Base-by-base conservation (phyloP, 2,888 invertebrate species). In the Drosophila longiperda region DNA sequence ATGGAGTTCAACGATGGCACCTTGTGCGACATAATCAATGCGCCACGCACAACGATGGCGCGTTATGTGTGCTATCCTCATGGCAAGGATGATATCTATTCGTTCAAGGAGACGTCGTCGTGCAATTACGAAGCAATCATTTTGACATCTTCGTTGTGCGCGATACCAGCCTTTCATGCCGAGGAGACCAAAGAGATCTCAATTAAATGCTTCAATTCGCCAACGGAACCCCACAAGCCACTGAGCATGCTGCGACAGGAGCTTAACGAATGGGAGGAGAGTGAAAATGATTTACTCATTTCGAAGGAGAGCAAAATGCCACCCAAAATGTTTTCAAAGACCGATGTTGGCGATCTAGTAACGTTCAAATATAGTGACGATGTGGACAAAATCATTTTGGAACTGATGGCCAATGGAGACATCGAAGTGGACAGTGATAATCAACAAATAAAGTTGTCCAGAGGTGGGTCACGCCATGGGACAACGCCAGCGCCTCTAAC, bases 41-140 rank as follows among this genome's bases (percentile, higher is more conserved):
- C 96, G 84, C 97, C 97, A 0, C 95, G 99, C 20, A 93, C 95
- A 26, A 97, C 98, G 0, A 95, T 95, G 89, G 95, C 99, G 3
- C 94, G 96, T 1, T 99, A 99, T 90, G 97, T 98, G 0, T 99
- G 99, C 93, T 97, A 96, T 90, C 95, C 95, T 5, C 96, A 97
- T 83, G 97, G 98, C 3, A 97, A 97, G 87, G 97, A 98, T 83
- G 98, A 99, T 91, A 96, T 99, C 3, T 98, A 97, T 91, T 97
- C 97, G 0, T 95, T 99, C 73, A 98, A 98, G 91, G 99, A 99
- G 93, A 97, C 96, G 0, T 96, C 98, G 0, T 98, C 97, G 0
- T 99, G 99, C 91, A 97, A 98, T 92, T 99, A 99, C 92, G 99
- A 99, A 93, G 96, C 95, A 9, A 95, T 99, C 17, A 96, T 99